Percentiles rank a stretch among this genome's conserved stretches.
Conservation (phyloP, 2,113 vertebrate species). For the Forbesichthys agassizii region DNA sequence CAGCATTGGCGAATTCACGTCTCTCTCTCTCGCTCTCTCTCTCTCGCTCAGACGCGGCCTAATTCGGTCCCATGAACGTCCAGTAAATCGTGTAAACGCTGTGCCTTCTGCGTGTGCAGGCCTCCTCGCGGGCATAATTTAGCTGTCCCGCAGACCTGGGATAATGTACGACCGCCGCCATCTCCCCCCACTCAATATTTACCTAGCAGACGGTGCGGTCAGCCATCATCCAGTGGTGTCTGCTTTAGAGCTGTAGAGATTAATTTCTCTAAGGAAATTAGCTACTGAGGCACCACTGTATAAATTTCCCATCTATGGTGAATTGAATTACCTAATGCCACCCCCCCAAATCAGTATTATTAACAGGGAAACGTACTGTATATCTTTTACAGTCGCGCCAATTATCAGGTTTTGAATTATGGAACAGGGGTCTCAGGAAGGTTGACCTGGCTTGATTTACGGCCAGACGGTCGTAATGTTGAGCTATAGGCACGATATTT, state of each 20-base stretch:
- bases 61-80: slow-evolving; percentile 27
- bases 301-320: slow-evolving; percentile 58
- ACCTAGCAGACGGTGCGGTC: slow-evolving; percentile 63
- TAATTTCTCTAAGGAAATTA: slow-evolving; percentile 75
- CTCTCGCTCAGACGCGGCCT: background rate
- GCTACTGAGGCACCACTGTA: slow-evolving; percentile 53
- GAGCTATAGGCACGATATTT: slow-evolving; percentile 54
- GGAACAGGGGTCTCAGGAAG: slow-evolving; percentile 45
- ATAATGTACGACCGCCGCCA: slow-evolving; percentile 35
- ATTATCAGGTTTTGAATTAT: slow-evolving; percentile 70
- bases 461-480: slow-evolving; percentile 39
- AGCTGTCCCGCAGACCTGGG: slow-evolving; percentile 16
- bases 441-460: slow-evolving; percentile 47
- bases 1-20: background rate
- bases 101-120: slow-evolving; percentile 15
- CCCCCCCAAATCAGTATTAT: slow-evolving; percentile 52
- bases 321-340: slow-evolving; percentile 59
- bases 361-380: slow-evolving; percentile 53
- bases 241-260: slow-evolving; percentile 52
- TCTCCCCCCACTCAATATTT: slow-evolving; percentile 62
- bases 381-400: slow-evolving; percentile 58
- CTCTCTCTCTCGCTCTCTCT: too few relatives aligned
- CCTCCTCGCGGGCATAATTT: slow-evolving; percentile 41
- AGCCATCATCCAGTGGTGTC: slow-evolving; percentile 53
- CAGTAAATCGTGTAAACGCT: slow-evolving; percentile 33